phyloP scores from a whole-genome alignment of 2,888 invertebrate genomes.

The Caenorhabditis virilis region DNA sequence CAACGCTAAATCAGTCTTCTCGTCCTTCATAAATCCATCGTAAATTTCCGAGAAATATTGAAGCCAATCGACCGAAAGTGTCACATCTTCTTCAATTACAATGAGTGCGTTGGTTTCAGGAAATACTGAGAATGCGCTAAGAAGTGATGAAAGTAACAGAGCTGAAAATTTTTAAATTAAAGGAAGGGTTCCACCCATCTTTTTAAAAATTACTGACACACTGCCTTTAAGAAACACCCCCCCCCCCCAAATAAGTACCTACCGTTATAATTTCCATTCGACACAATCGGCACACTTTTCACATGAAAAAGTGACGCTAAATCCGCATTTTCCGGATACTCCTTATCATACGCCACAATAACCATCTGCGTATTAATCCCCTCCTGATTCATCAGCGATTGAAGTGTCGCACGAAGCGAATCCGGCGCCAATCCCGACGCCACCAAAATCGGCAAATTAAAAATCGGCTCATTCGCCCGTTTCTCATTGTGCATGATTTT shows the following conservation, averaged over 20 bases:
- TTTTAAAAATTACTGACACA: too few relatives aligned
- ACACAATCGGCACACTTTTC: constrained; percentile 66
- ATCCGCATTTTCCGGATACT: constrained; percentile 69
- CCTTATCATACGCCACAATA: constrained; percentile 67
- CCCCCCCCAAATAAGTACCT: background rate
- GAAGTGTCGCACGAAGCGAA: constrained; percentile 70
- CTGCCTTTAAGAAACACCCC: too few relatives aligned
- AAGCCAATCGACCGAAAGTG: constrained; percentile 41
- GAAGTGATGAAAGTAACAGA: constrained; percentile 29
- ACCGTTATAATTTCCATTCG: constrained; percentile 66
- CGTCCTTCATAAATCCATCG: constrained; percentile 22
- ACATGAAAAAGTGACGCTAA: constrained; percentile 70
- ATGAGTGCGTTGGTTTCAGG: constrained; percentile 44
- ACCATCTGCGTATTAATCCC: constrained; percentile 72
- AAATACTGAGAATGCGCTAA: constrained; percentile 44
- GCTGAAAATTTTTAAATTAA: constrained; percentile 13
- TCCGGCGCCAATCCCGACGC: constrained; percentile 71
- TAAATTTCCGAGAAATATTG: constrained; percentile 43
- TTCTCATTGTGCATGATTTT: constrained; percentile 68
- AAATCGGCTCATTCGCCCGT: constrained; percentile 68
- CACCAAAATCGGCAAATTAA: constrained; percentile 70
- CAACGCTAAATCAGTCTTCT: constrained; percentile 30
- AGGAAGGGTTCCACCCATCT: too few relatives aligned
- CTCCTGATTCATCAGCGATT: constrained; percentile 73
- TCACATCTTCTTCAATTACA: constrained; percentile 51